phyloP scores from a whole-genome alignment of 2,888 invertebrate species.

The Nemapogon koenigi region DNA sequence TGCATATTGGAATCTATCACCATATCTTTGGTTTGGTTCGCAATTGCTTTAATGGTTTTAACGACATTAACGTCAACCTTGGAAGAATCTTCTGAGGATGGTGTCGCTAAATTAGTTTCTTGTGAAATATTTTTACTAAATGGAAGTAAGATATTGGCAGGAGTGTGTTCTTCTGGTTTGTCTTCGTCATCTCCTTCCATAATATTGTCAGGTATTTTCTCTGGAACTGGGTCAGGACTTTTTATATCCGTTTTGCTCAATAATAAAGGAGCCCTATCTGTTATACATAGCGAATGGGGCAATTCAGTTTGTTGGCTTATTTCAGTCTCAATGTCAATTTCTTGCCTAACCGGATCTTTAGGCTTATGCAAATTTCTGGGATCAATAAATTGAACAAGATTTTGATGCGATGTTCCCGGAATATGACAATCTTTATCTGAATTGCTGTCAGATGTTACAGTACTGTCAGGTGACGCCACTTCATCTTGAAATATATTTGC shows the following conservation, averaged over 20 bases:
- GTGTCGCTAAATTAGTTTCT: constrained; percentile 17
- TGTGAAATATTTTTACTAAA: constrained; percentile 37
- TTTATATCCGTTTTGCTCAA: constrained; percentile 55
- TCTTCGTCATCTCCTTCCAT: constrained; percentile 56
- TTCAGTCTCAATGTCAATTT: constrained; percentile 56
- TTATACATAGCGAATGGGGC: constrained; percentile 43
- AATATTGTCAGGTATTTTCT: constrained; percentile 58
- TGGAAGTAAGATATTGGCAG: constrained; percentile 35
- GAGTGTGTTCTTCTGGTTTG: constrained; percentile 46
- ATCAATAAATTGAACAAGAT: constrained; percentile 25
- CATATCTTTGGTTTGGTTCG: constrained; percentile 62
- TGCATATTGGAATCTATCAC: constrained; percentile 64
- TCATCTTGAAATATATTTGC: constrained; percentile 74
- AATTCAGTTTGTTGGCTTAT: constrained; percentile 58
- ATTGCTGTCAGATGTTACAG: constrained; percentile 33
- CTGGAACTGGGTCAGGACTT: constrained; percentile 55
- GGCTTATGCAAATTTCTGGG: constrained; percentile 15
- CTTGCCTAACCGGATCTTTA: constrained; percentile 35
- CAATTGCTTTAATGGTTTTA: constrained; percentile 61
- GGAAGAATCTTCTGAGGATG: constrained; percentile 17
- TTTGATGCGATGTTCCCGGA: constrained; percentile 22
- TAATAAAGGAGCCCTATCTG: constrained; percentile 45
- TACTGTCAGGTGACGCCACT: constrained; percentile 66
- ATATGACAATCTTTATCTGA: constrained; percentile 27
- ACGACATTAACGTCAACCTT: constrained; percentile 46